Evolutionary conservation across 2,888 invertebrate genomes (phyloP).

Genomic region (Aleiodes testaceus): DNA sequence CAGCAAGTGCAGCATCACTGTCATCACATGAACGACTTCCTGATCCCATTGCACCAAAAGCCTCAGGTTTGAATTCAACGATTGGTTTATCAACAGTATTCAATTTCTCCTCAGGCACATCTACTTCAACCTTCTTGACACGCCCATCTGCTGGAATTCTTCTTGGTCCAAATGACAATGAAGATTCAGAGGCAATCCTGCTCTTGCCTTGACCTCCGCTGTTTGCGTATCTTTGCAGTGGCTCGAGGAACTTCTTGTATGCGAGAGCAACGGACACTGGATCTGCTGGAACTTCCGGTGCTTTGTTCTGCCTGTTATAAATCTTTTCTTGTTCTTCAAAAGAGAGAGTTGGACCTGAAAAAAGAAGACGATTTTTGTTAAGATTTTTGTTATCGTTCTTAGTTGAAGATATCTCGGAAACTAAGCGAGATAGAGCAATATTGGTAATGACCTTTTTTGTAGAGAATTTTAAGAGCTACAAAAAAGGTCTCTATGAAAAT

Average conservation of each 20-base stretch:
- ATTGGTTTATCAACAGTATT: slow-evolving; percentile 74
- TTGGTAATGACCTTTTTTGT: too few species aligned
- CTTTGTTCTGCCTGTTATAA: slow-evolving; percentile 39
- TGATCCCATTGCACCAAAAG: slow-evolving; percentile 25
- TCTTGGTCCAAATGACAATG: slow-evolving; percentile 75
- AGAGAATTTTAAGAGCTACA: too few species aligned
- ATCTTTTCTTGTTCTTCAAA: slow-evolving; percentile 51
- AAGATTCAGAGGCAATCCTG: slow-evolving; percentile 73
- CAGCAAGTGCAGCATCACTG: slow-evolving; percentile 10
- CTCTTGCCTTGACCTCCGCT: slow-evolving; percentile 40
- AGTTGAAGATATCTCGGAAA: too few species aligned
- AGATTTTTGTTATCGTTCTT: too few species aligned
- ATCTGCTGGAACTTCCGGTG: slow-evolving; percentile 54
- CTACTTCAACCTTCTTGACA: slow-evolving; percentile 51
- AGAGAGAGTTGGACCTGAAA: slow-evolving; percentile 39
- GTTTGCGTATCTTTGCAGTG: not conserved
- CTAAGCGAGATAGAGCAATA: too few species aligned
- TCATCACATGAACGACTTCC: not conserved
- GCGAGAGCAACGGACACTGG: slow-evolving; percentile 60
- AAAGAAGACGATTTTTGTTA: not conserved
- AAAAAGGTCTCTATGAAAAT: too few species aligned
- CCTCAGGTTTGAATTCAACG: slow-evolving; percentile 72
- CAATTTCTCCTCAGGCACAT: slow-evolving; percentile 75
- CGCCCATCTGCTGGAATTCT: slow-evolving; percentile 72
- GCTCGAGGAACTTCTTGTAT: slow-evolving; percentile 50